A percentile compares a stretch with the other conserved stretches of the same genome.
These are phyloP conservation scores for Machaerirhynchus nigripectus DNA, from an alignment of 2,113 vertebrate genomes.

Conservation along the genomic window DNA sequence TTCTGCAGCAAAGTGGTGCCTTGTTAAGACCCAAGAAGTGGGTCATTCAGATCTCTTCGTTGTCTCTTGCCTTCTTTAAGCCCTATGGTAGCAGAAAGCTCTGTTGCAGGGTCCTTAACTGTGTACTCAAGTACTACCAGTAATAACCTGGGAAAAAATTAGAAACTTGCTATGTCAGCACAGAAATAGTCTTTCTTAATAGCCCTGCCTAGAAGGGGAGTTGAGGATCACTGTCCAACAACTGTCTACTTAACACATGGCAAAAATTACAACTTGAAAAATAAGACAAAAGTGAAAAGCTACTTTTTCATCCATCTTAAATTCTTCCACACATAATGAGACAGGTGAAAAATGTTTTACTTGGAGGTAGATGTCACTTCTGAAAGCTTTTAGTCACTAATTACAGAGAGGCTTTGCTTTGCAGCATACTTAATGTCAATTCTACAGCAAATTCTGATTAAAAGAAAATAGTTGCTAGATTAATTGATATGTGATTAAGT, in stretches of 20 bases:
- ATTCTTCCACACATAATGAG: background rate
- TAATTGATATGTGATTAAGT: background rate
- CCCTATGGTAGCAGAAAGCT: background rate
- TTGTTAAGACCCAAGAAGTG: background rate
- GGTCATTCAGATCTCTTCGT: background rate
- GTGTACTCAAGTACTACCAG: background rate
- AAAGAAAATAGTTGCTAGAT: background rate
- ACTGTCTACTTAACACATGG: background rate
- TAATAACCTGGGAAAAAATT: background rate
- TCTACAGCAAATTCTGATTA: background rate
- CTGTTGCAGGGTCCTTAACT: background rate
- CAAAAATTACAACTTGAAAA: background rate
- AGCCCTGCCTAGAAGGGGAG: background rate
- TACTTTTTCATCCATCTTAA: background rate
- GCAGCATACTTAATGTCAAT: background rate
- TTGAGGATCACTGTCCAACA: background rate
- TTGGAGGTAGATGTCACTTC: conserved; percentile 8
- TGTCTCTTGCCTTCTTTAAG: background rate
- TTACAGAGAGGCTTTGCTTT: conserved; percentile 24
- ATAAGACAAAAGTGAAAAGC: background rate
- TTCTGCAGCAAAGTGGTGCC: background rate
- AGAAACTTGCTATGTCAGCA: background rate
- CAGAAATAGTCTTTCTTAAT: background rate
- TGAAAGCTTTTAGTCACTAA: conserved; percentile 15
- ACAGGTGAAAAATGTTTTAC: conserved; percentile 45